Base-by-base conservation (phyloP, 30 jellyfish, hydroid and myxozoan genomes). In the Sanderia malayensis region DNA sequence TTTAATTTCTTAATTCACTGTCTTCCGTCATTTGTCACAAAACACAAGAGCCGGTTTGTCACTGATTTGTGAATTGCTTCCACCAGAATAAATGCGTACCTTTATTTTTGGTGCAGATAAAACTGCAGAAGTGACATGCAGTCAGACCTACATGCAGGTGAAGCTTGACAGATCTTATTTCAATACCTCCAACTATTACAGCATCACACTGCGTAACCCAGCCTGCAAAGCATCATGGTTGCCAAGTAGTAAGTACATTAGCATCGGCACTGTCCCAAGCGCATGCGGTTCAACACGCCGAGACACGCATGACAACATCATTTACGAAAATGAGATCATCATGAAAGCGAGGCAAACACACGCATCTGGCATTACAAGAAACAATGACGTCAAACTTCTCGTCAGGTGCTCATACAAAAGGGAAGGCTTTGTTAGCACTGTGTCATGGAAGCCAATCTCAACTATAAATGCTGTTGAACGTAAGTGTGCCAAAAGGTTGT, bases 191-290 rank as follows among this genome's bases (percentile, higher is more conserved):
- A 15, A 15, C 29, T 71, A 46, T 25, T 71, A 71, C 30, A 53
- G 72, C 71, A 71, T 71, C 20, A 71, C 71, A 18, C 60, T 71
- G 24, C 71, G 61, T 4, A 37, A 71, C 52, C 55, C 83, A 32
- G n/a, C 71, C 7, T 71, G 83, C 62, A 20, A 27, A 46, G 83
- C 83, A n/a, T n/a, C 83, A 0, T 4, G 44, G 0, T 44, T 61
- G 7, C 2, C 67, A 37, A 4, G 13, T 13, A 49, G 64, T 23
- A 4, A 10, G 21, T 11, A 49, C 45, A 49, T 71, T 34, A 71
- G 58, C 33, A 41, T 71, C 53, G 83, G 83, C 28, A 71, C 71
- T 20, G 37, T 71, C 7, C 83, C 83, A 46, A 65, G 83, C 1
- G 46, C 18, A 25, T 71, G 83, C 19, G 83, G 72, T 60, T 71